Evolutionary conservation across 2,797 vertebrate species (phyloP).

Genomic region (Nyctibius grandis): DNA sequence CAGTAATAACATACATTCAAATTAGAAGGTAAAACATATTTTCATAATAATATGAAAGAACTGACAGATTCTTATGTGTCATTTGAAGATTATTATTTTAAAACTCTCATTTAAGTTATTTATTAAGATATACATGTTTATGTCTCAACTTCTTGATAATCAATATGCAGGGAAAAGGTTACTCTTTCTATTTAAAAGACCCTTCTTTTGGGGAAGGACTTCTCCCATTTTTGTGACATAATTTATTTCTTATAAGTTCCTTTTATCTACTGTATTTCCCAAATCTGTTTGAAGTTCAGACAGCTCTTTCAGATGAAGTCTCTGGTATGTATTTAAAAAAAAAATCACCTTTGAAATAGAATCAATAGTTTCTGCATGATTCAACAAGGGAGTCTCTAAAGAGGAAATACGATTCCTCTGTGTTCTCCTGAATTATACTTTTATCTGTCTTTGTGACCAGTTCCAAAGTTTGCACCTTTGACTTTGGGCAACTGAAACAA

Average conservation of each 20-base stretch:
- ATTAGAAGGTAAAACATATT: constrained; percentile 17
- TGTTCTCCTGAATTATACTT: background rate
- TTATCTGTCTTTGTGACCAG: background rate
- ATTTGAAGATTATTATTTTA: background rate
- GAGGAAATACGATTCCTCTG: constrained; percentile 6
- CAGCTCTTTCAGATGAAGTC: constrained; percentile 31
- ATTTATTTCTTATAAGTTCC: constrained; percentile 27
- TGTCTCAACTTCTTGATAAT: background rate
- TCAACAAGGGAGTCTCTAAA: constrained; percentile 23
- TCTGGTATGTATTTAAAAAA: background rate
- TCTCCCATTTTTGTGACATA: background rate
- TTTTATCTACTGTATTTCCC: constrained; percentile 16
- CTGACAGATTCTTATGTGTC: background rate
- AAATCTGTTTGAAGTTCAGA: constrained; percentile 55
- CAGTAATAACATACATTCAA: constrained; percentile 14
- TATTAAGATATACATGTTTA: background rate
- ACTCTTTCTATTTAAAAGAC: background rate
- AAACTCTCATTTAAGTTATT: background rate
- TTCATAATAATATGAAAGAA: constrained; percentile 16
- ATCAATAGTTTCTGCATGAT: constrained; percentile 59
- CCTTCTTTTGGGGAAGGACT: background rate
- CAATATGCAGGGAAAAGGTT: background rate
- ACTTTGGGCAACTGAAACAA: background rate
- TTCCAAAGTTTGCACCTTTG: background rate
- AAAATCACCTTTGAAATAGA: constrained; percentile 30